Evolutionary conservation across 30 jellyfish, hydroid and myxozoan genomes (phyloP).

Genomic region (Rhopilema esculentum): DNA sequence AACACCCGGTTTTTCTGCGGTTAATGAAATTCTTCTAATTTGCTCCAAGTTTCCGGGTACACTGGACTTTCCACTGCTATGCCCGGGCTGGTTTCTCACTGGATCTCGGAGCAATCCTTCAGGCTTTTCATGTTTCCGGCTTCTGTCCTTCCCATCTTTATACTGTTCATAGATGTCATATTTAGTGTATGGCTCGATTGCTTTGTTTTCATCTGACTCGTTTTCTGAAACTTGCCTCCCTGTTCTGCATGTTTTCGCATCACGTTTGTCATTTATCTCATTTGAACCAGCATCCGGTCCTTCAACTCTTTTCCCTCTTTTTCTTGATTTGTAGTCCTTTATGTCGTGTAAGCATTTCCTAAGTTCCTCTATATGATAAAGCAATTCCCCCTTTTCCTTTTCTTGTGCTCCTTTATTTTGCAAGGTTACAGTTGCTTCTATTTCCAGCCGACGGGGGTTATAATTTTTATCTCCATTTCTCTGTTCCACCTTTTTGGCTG

Average conservation of each 20-base stretch:
- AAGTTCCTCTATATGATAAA: conserved; percentile 64
- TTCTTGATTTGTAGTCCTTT: conserved; percentile 22
- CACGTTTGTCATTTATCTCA: conserved; percentile 13
- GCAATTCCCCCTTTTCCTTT: conserved; percentile 31
- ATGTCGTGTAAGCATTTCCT: conserved; percentile 55
- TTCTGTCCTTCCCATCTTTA: neutral
- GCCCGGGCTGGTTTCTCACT: neutral
- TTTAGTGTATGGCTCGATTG: neutral
- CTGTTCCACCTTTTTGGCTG: neutral
- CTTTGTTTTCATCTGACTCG: neutral
- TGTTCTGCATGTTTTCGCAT: neutral
- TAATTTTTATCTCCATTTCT: neutral
- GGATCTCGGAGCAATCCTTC: neutral
- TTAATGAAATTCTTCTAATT: neutral
- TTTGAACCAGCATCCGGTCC: conserved; percentile 1
- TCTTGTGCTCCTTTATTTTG: conserved; percentile 3
- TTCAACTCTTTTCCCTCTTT: neutral
- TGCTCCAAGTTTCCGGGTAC: neutral
- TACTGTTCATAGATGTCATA: neutral
- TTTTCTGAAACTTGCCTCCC: conserved; percentile 5
- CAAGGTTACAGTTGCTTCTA: conserved; percentile 50
- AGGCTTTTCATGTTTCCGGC: neutral
- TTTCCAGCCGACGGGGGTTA: conserved; percentile 12
- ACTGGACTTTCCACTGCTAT: neutral
- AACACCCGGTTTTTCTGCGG: conserved; percentile 64